Conservation (phyloP, 2,113 vertebrate species). For the Recurvirostra avosetta region DNA sequence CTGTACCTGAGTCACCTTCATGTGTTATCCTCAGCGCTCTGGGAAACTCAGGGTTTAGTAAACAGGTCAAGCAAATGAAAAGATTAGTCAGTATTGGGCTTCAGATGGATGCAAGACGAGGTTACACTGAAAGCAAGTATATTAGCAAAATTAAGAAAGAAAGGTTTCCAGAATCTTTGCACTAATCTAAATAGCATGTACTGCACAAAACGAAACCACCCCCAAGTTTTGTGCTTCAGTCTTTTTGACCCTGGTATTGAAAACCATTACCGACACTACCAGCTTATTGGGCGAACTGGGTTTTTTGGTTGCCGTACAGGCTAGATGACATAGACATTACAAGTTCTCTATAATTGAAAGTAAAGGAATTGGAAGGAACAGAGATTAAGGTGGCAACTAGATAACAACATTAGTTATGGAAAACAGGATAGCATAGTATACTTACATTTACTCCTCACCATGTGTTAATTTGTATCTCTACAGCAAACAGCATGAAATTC, state of each 20-base stretch:
- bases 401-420: not conserved
- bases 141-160: not conserved
- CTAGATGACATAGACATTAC: not conserved
- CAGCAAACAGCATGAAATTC: constrained; percentile 1
- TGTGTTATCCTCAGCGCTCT: not conserved
- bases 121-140: not conserved
- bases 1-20: constrained; percentile 51
- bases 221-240: not conserved
- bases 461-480: not conserved
- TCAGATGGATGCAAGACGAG: constrained; percentile 11
- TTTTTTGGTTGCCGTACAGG: not conserved
- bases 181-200: not conserved
- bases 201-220: not conserved
- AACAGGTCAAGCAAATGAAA: constrained; percentile 47
- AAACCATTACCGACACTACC: not conserved
- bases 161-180: not conserved
- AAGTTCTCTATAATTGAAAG: not conserved
- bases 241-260: not conserved
- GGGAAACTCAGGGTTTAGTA: not conserved
- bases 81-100: constrained; percentile 17
- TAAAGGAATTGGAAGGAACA: not conserved
- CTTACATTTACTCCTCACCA: not conserved
- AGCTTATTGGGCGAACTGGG: not conserved
- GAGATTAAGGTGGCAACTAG: not conserved
- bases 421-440: not conserved